These are phyloP conservation scores for Oreochromis tanganicae DNA, from an alignment of 2,113 vertebrate genomes.

Conservation along the genomic window DNA sequence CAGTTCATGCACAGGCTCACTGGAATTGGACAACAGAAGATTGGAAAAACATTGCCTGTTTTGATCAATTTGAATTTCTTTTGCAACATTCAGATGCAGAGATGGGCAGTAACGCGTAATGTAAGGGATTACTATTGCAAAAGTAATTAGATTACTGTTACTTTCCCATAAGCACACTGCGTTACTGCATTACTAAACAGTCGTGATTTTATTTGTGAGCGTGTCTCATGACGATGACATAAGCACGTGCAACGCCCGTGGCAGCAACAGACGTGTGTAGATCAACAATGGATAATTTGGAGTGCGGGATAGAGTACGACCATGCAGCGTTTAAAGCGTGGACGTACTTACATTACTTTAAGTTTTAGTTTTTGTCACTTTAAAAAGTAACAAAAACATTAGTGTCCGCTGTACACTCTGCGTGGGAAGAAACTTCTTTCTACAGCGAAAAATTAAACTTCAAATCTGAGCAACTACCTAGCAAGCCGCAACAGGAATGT, in stretches of 20 bases:
- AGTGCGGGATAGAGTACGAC: neutral
- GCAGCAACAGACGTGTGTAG: neutral
- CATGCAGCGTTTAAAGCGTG: neutral
- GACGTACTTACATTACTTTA: neutral
- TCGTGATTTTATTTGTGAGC: neutral
- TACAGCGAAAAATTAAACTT: neutral
- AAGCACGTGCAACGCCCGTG: neutral
- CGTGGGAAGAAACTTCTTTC: neutral
- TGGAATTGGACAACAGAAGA: neutral
- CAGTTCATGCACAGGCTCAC: neutral
- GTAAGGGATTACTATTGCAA: neutral
- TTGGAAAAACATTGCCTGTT: neutral
- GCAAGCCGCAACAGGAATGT: neutral
- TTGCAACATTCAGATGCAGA: neutral
- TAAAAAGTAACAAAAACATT: neutral
- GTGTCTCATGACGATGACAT: neutral
- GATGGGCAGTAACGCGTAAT: neutral
- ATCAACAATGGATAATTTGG: neutral
- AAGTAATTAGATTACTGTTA: neutral
- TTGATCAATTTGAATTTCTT: neutral
- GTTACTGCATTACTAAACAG: neutral
- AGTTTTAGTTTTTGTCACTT: neutral
- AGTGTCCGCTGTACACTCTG: neutral
- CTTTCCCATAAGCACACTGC: neutral
- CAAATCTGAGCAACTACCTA: neutral